Evolutionary conservation across 2,797 vertebrate species (phyloP), one percentile per base, ranked within the genome.

Genomic region (Lepus townsendii): DNA sequence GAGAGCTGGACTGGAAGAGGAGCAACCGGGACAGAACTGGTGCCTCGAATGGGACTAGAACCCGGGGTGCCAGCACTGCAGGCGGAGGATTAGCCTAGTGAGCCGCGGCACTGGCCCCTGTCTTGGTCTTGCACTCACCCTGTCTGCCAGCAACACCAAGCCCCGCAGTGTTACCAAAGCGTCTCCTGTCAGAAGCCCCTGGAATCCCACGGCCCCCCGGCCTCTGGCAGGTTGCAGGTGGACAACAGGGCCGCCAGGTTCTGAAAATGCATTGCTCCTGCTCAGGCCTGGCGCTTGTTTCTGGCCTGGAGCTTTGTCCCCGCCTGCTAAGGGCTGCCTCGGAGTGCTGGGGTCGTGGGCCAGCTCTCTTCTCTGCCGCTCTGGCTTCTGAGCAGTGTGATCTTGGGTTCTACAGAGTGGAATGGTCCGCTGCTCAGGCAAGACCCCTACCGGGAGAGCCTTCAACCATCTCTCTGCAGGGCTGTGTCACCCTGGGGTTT

Each of bases 301-400:
- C 7, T 75, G 22, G 12, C 12, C 27, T 12, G 2, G 54, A 76
- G 69, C 32, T 24, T 65, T 72, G 7, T 54, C 35, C 78, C 50
- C 22, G 2, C 26, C 10, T 0, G 1, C 42, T 9, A 7, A 0
- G 0, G 16, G 76, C 38, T 76, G 47, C 50, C 72, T 84, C 42
- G 35, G 83, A 32, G 69, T 0, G 0, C 22, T 12, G 13, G 60
- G 60, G 5, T 30, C 6, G 3, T 2, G 32, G n/a, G 19, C 0
- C 0, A 10, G 8, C 11, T 73, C 13, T 90, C 35, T 83, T 76
- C 85, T 62, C 54, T 32, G 79, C 76, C 4, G 22, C 54, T 47
- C 66, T 72, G 76, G n/a, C 35, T 47, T 76, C 24, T 72, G 35
- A 30, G 27, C 50, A 63, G 10, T 50, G 22, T 50, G 50, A 65